A percentile compares a stretch with the other conserved stretches of the same genome.
Evolutionary conservation across 2,113 vertebrate genomes (phyloP).

Genomic region (Daubentonia madagascariensis): DNA sequence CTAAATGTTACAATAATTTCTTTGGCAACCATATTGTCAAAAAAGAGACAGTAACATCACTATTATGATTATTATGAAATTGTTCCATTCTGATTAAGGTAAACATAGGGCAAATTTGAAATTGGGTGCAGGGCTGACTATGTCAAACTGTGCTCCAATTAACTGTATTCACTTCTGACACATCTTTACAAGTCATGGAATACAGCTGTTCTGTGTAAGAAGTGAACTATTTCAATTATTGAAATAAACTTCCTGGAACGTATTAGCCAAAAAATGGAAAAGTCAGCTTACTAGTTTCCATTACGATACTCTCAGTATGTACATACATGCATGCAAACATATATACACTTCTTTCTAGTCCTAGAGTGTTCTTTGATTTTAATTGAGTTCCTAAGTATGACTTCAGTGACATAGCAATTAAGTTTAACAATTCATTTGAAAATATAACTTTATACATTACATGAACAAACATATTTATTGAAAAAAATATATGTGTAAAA

Average conservation of each 20-base stretch:
- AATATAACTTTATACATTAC: neutral
- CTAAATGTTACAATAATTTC: neutral
- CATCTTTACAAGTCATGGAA: neutral
- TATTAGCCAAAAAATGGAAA: neutral
- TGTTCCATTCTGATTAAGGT: neutral
- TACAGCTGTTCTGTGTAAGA: neutral
- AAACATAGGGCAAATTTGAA: neutral
- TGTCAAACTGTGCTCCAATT: neutral
- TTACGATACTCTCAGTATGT: neutral
- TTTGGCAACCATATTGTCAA: neutral
- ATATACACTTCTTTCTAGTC: neutral
- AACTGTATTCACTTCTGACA: neutral
- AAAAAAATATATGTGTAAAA: neutral
- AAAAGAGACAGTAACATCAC: neutral
- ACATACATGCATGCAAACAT: neutral
- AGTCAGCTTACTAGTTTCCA: neutral
- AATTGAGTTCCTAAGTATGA: neutral
- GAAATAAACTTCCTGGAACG: neutral
- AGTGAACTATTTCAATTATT: slow-evolving; percentile 18
- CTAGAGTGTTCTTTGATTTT: neutral
- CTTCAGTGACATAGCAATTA: neutral
- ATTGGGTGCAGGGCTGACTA: neutral
- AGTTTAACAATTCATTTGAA: neutral
- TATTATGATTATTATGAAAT: neutral
- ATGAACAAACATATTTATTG: neutral